Conservation (phyloP, 1,140 invertebrate species). For the Metopolophium dirhodum region DNA sequence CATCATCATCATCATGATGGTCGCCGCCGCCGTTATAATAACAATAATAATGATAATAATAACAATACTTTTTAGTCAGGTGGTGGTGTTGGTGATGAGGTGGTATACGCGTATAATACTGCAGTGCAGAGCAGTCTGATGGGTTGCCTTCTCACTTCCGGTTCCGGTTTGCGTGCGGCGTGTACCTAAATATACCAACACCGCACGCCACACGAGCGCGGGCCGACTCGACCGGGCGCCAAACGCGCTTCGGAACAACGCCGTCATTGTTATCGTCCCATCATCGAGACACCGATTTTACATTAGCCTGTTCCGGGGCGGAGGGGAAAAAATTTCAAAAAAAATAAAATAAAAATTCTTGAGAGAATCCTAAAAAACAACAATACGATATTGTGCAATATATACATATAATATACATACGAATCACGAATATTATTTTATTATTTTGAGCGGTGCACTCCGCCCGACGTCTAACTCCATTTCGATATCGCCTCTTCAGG, state of each 20-base stretch:
- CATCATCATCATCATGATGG: background rate
- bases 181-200: background rate
- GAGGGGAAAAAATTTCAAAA: background rate
- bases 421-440: background rate
- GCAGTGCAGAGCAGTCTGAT: background rate
- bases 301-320: constrained; percentile 50
- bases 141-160: constrained; percentile 52
- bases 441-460: no score
- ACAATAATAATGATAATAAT: constrained; percentile 32
- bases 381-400: background rate
- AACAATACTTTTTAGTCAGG: constrained; percentile 40
- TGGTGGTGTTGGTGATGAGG: background rate
- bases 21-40: background rate
- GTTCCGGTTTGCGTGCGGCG: constrained; percentile 54
- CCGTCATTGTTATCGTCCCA: constrained; percentile 24
- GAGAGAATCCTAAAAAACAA: background rate
- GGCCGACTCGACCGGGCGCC: background rate
- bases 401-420: background rate
- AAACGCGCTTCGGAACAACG: background rate
- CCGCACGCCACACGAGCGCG: background rate
- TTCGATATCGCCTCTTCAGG: background rate
- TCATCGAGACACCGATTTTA: constrained; percentile 55
- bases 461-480: background rate
- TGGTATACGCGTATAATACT: background rate
- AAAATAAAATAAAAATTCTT: background rate